Percentiles rank a stretch among this genome's conserved stretches.
These are phyloP conservation scores for Chondrosia reniformis DNA, from an alignment of 37 sponge, comb jelly and placozoan species.

Conservation along the genomic window DNA sequence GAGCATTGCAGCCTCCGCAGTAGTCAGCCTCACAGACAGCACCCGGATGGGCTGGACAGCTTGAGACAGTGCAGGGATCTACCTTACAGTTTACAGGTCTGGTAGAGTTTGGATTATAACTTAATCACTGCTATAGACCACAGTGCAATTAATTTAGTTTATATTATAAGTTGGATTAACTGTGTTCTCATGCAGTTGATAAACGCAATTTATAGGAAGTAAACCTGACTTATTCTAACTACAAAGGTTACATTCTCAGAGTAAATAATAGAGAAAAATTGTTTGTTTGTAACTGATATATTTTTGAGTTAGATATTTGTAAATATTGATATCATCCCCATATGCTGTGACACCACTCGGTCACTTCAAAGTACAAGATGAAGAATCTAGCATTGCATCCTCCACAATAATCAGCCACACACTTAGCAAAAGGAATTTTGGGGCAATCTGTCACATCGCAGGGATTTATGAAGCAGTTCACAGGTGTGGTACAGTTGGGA, in stretches of 20 bases:
- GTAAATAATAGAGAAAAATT: too few relatives aligned
- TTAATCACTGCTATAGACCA: too few relatives aligned
- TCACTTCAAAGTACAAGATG: background rate
- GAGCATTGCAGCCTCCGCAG: conserved; percentile 53
- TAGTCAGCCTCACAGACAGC: conserved; percentile 52
- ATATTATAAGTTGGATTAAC: too few relatives aligned
- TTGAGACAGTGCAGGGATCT: conserved; percentile 43
- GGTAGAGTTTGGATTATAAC: conserved; percentile 10
- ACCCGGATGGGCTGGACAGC: conserved; percentile 45
- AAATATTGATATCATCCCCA: too few relatives aligned
- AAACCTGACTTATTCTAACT: too few relatives aligned
- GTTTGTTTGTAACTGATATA: too few relatives aligned
- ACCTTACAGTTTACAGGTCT: conserved; percentile 33
- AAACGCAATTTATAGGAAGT: too few relatives aligned
- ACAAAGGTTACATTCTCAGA: too few relatives aligned
- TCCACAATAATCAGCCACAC: conserved; percentile 57
- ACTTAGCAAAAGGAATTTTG: conserved; percentile 42
- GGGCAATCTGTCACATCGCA: conserved; percentile 43
- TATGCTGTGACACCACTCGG: background rate
- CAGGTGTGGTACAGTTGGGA: conserved; percentile 24
- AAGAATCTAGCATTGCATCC: conserved; percentile 40
- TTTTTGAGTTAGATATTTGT: too few relatives aligned
- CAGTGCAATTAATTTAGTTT: too few relatives aligned
- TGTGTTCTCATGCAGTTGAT: too few relatives aligned
- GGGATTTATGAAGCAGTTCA: conserved; percentile 45